Evolutionary conservation across 2,797 vertebrate genomes (phyloP).

Genomic region (Nannoperca australis): DNA sequence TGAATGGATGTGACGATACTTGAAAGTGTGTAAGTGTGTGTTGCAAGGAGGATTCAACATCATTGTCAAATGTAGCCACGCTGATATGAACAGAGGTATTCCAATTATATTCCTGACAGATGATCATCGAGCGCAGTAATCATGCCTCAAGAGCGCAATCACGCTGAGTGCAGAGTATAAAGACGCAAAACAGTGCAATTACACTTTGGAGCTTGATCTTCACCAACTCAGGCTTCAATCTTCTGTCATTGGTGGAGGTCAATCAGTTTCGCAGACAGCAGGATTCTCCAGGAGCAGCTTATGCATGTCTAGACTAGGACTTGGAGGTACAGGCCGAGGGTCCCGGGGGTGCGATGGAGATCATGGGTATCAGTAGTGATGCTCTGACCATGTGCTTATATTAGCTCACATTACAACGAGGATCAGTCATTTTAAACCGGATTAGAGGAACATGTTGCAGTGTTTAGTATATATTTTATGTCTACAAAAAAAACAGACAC

Average conservation of each 20-base stretch:
- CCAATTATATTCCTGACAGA: conserved; percentile 21
- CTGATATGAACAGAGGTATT: conserved; percentile 14
- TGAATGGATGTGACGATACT: background rate
- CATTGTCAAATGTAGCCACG: conserved; percentile 10
- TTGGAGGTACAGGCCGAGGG: background rate
- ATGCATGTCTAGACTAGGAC: conserved; percentile 70
- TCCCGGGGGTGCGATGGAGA: conserved; percentile 22
- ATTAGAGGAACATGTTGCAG: conserved; percentile 6
- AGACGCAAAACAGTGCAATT: conserved; percentile 46
- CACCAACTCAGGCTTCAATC: conserved; percentile 17
- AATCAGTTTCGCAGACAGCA: conserved; percentile 46
- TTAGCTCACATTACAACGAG: conserved; percentile 15
- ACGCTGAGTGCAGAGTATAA: conserved; percentile 48
- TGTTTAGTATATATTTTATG: background rate
- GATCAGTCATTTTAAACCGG: conserved; percentile 24
- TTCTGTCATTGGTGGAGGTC: conserved; percentile 48
- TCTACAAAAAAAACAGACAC: conserved; percentile 9
- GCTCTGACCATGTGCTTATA: conserved; percentile 56
- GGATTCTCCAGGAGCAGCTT: conserved; percentile 57
- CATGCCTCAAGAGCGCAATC: conserved; percentile 67
- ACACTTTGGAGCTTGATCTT: conserved; percentile 15
- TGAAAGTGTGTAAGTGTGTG: conserved; percentile 6
- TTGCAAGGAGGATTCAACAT: conserved; percentile 16
- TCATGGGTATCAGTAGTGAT: conserved; percentile 10
- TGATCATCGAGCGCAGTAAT: conserved; percentile 37